Evolutionary conservation across 1,140 invertebrate genomes (phyloP).

Genomic region (Apis florea): DNA sequence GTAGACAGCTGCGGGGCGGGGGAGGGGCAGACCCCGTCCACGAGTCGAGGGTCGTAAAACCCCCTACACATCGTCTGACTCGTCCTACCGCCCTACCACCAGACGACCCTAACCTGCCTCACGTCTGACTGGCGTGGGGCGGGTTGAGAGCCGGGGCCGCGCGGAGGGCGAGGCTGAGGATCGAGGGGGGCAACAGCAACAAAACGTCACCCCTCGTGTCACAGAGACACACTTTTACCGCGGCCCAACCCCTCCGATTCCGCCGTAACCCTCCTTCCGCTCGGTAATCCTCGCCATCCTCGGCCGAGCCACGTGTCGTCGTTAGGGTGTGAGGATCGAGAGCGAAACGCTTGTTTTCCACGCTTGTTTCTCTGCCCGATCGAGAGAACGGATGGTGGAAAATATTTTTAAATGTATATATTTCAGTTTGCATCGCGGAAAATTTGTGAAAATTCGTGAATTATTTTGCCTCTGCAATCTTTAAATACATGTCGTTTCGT

Average conservation of each 20-base stretch:
- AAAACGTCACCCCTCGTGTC: constrained; percentile 63
- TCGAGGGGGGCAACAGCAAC: constrained; percentile 45
- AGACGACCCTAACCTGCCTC: constrained; percentile 69
- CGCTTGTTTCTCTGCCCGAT: too few relatives aligned
- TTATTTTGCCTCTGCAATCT: too few relatives aligned
- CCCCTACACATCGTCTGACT: constrained; percentile 60
- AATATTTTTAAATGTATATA: too few relatives aligned
- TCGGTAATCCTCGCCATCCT: not conserved
- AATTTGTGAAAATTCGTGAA: too few relatives aligned
- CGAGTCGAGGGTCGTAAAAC: constrained; percentile 72
- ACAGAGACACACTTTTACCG: constrained; percentile 75
- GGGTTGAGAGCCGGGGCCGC: constrained; percentile 50
- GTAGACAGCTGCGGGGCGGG: not conserved
- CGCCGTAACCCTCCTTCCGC: constrained; percentile 23
- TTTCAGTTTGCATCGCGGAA: too few relatives aligned
- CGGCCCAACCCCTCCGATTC: constrained; percentile 40
- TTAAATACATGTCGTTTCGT: too few relatives aligned
- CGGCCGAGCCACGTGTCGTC: not conserved
- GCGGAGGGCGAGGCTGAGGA: constrained; percentile 14
- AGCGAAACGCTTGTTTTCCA: too few relatives aligned
- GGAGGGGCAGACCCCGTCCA: constrained; percentile 44
- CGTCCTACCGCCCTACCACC: constrained; percentile 63
- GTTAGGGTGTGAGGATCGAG: not conserved
- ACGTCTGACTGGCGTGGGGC: constrained; percentile 59
- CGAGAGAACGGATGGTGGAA: too few relatives aligned